Conservation (phyloP, 2,797 vertebrate genomes). For the Poecile montanus region DNA sequence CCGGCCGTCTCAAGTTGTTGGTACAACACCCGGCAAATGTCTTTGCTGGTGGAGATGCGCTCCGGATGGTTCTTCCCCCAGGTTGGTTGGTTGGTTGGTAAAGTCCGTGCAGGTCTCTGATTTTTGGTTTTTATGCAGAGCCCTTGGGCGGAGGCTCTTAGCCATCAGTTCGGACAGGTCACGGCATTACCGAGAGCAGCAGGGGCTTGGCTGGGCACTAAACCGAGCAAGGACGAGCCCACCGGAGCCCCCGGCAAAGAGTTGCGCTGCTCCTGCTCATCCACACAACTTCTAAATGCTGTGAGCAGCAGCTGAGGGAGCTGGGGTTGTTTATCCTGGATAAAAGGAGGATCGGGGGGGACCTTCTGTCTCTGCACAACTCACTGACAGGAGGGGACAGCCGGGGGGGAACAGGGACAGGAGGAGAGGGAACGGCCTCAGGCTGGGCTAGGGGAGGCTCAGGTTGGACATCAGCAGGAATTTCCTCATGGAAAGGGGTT, state of each 20-base stretch:
- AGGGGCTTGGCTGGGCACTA: background rate
- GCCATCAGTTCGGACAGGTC: background rate
- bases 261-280: background rate
- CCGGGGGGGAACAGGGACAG: background rate
- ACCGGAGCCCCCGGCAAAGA: background rate
- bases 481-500: fast-evolving
- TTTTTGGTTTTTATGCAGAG: background rate
- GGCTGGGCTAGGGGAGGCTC: background rate
- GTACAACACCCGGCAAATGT: fast-evolving
- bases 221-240: background rate
- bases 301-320: background rate
- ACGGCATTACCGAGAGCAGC: background rate
- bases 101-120: background rate
- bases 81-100: too few species aligned
- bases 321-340: background rate
- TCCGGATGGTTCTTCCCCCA: background rate
- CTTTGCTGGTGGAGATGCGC: background rate
- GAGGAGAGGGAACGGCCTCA: background rate
- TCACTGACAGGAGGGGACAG: background rate
- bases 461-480: background rate
- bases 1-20: background rate
- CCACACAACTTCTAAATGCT: background rate
- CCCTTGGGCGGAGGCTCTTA: background rate
- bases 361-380: background rate
- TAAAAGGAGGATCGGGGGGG: background rate